Base-by-base conservation (phyloP, 2,797 vertebrate genomes). In the Sandelia bainsii region DNA sequence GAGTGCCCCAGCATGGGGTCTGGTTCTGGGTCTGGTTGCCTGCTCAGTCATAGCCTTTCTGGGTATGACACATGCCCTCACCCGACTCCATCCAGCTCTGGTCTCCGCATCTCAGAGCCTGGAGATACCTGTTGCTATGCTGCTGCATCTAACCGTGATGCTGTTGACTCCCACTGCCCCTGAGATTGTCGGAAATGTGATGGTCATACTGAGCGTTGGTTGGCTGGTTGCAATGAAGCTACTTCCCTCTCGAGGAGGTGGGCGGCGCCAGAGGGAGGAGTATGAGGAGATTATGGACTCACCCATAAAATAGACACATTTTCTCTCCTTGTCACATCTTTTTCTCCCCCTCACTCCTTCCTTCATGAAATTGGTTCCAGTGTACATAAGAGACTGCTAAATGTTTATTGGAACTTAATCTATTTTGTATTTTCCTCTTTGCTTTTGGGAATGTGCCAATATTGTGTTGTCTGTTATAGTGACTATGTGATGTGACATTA, bases 281-380 rank as follows among this genome's bases (percentile, higher is more conserved):
- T 99, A 99, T 22, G 95, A 97, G 82, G 97, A 99, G 91, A 99
- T 99, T 85, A 82, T 98, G 78, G 96, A 98, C 88, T 99, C 97
- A 1, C 96, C 97, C 46, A 96, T 98, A 85, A 99, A 99, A 93
- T 99, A 95, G 96, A 89, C 19, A 64, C 32, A 9, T 49, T 49
- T 9, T 54, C 34, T 40, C n/a, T 50, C 10, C 51, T 52, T 23
- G 20, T 22, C 40, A 3, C 48, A 48, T 54, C 56, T 29, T 25
- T 42, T 4, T 56, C 23, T 14, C 23, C 17, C 40, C 69, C 20
- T 68, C 60, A 65, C 52, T 49, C 32, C 46, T 37, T 68, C 37
- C 61, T 20, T 45, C 50, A 49, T 34, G 34, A 84, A 53, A 74
- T 65, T 56, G 19, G 6, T 73, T 56, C 65, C 54, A 61, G 32